phyloP scores from a whole-genome alignment of 2,113 vertebrate genomes.

The Falco punctatus region DNA sequence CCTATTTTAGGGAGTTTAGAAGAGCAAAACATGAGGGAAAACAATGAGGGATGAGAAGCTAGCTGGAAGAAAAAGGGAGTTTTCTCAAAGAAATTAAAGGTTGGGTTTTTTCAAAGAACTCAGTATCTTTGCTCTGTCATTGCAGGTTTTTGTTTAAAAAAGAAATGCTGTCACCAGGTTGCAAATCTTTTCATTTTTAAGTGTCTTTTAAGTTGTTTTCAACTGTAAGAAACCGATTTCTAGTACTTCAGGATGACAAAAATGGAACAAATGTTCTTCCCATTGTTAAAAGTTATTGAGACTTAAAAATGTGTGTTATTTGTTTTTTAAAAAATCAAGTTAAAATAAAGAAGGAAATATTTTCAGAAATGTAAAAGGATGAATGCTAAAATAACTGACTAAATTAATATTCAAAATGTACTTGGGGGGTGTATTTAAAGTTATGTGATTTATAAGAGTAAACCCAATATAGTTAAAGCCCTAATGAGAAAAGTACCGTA shows the following conservation, averaged over 20 bases:
- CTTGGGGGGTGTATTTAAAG: not conserved
- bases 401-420: not conserved
- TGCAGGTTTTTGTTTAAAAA: not conserved
- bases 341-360: not conserved
- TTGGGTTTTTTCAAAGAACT: not conserved
- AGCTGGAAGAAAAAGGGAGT: not conserved
- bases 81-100: not conserved
- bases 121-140: not conserved
- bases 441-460: not conserved
- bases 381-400: not conserved
- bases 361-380: not conserved
- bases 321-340: not conserved
- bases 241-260: not conserved
- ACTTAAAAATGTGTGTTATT: not conserved
- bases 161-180: not conserved
- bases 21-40: rapidly evolving
- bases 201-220: not conserved
- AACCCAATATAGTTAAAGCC: not conserved
- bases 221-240: not conserved
- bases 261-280: not conserved
- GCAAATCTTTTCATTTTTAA: not conserved
- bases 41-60: not conserved
- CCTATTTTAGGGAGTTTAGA: not conserved
- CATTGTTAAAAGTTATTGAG: not conserved
- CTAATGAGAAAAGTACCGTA: not conserved